Conservation (phyloP, 2,113 vertebrate genomes). For the Sarotherodon lohbergeri region DNA sequence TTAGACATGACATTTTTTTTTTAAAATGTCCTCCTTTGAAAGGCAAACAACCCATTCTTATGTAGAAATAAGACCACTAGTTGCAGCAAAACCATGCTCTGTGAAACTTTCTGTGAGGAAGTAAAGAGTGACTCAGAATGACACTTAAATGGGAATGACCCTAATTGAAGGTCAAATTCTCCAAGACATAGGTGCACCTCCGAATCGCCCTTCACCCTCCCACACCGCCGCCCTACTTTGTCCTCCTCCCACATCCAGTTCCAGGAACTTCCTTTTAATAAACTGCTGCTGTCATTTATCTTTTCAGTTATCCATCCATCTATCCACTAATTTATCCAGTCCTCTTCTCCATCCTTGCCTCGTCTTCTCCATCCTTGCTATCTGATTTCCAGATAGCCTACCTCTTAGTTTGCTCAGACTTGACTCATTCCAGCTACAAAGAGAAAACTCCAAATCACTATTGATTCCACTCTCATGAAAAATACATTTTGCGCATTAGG, state of each 20-base stretch:
- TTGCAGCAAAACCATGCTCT: background rate
- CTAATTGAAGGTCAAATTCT: background rate
- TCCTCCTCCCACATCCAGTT: constrained; percentile 1
- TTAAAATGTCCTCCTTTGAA: background rate
- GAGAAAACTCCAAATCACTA: constrained; percentile 59
- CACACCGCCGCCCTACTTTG: background rate
- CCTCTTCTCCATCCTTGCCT: background rate
- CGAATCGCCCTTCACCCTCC: background rate
- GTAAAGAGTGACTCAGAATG: background rate
- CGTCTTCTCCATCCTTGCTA: background rate
- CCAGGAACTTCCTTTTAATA: constrained; percentile 10
- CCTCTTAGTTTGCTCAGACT: background rate
- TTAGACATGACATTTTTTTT: background rate
- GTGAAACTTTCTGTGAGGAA: background rate
- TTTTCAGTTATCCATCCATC: constrained; percentile 26
- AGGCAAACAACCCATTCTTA: background rate
- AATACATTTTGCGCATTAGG: constrained; percentile 54
- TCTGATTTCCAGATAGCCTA: constrained; percentile 25
- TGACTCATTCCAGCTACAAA: constrained; percentile 33
- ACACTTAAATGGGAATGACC: background rate
- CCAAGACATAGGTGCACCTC: background rate
- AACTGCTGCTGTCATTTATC: constrained; percentile 22
- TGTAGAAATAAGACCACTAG: background rate
- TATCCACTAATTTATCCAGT: constrained; percentile 24
- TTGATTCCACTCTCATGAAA: constrained; percentile 62